Evolutionary conservation across 2,888 invertebrate genomes (phyloP), one percentile per base, ranked within the genome.

Genomic region (Atrina japonica): DNA sequence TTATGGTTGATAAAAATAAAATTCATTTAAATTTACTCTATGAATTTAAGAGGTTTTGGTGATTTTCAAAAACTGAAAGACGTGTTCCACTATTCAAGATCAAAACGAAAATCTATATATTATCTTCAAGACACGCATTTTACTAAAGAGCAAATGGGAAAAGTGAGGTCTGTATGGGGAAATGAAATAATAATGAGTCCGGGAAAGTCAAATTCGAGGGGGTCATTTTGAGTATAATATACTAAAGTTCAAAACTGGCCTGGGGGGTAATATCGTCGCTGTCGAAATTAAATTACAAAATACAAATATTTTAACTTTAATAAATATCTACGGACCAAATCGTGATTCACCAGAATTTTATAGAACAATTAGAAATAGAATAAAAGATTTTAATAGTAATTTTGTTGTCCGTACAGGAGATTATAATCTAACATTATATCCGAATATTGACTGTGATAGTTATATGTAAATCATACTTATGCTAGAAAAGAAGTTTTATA

Each of bases 111-210:
- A n/a, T 18, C n/a, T 14, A 47, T 47, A 16, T 18, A 18, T 21
- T 47, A n/a, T 47, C 21, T 14, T n/a, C 47, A 47, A 47, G 47
- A 47, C 47, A 47, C n/a, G 6, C 47, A 47, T 47, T 47, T 47
- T 6, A 47, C 47, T 7, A 7, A n/a, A 21, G n/a, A 47, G 6
- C n/a, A 47, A 47, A 21, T 18, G 21, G 16, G 21, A n/a, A 6
- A 47, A 7, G 21, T 47, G 21, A 16, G 7, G 16, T 47, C 47
- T 18, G 7, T 18, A 21, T 47, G 7, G 47, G 47, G 47, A 6
- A 18, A 47, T 16, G n/a, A 47, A 16, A 18, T n/a, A 6, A n/a
- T n/a, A n/a, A 18, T 47, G 18, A 47, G n/a, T 21, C 6, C 47
- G 7, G n/a, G n/a, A n/a, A 6, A 7, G 47, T 14, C 47, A 47